Evolutionary conservation across 2,797 vertebrate species (phyloP).

Genomic region (Poeciliopsis turneri): DNA sequence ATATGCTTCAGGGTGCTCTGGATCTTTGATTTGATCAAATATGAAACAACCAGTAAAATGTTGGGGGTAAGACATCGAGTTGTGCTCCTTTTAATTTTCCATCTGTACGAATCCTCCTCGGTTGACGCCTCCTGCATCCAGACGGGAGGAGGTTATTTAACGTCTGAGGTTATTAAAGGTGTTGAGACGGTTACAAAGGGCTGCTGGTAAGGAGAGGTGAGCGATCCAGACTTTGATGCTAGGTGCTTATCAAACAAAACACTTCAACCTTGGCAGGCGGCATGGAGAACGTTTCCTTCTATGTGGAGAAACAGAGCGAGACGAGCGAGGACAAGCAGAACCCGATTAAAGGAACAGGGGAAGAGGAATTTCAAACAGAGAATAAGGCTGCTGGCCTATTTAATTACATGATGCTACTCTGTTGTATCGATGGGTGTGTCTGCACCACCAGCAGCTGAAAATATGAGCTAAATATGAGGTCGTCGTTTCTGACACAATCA

Average conservation of each 20-base stretch:
- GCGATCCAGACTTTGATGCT: conserved; percentile 31
- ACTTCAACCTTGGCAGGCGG: conserved; percentile 41
- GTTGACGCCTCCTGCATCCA: conserved; percentile 15
- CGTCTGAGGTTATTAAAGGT: conserved; percentile 17
- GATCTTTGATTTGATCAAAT: conserved; percentile 45
- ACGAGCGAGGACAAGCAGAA: conserved; percentile 25
- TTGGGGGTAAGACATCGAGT: conserved; percentile 12
- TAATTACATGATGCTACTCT: background rate
- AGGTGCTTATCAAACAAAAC: conserved; percentile 31
- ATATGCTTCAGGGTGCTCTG: conserved; percentile 25
- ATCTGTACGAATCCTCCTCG: conserved; percentile 23
- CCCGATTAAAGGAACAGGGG: conserved; percentile 4
- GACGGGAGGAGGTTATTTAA: conserved; percentile 8
- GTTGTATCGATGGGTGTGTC: background rate
- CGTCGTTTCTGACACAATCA: background rate
- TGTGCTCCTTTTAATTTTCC: conserved; percentile 26
- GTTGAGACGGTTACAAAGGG: conserved; percentile 29
- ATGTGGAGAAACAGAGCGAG: conserved; percentile 19
- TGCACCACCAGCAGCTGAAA: background rate
- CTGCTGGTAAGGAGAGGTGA: conserved; percentile 15
- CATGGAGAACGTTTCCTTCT: conserved; percentile 31
- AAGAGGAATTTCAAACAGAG: conserved; percentile 14
- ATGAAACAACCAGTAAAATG: conserved; percentile 26
- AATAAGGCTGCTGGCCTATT: conserved; percentile 7
- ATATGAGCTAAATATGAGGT: background rate